phyloP scores from a whole-genome alignment of 2,888 invertebrate species.

The Pharmacophagus antenor region DNA sequence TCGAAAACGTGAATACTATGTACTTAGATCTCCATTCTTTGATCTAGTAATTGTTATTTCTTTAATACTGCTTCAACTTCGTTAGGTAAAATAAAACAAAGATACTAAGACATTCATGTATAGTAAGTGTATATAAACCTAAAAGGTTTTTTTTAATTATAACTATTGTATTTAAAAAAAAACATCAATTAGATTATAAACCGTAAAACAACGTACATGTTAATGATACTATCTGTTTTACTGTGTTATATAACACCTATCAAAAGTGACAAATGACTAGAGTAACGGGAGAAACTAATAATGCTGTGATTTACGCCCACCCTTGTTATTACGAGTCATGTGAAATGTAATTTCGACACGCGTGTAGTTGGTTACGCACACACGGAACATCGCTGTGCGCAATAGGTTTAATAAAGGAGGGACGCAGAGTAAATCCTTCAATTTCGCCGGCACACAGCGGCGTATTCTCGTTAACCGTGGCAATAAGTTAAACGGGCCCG shows the following conservation, averaged over 20 bases:
- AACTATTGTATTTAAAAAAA: not conserved
- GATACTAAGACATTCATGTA: not conserved
- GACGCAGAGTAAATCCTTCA: slow-evolving; percentile 81
- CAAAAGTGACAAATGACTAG: slow-evolving; percentile 71
- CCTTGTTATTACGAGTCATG: slow-evolving; percentile 81
- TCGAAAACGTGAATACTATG: not conserved
- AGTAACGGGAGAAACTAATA: slow-evolving; percentile 78
- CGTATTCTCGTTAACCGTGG: slow-evolving; percentile 80
- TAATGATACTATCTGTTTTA: not conserved
- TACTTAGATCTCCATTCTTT: not conserved
- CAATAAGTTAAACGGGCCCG: slow-evolving; percentile 79
- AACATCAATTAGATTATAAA: not conserved
- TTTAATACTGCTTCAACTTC: not conserved
- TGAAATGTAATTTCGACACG: slow-evolving; percentile 80
- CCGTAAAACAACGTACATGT: not conserved
- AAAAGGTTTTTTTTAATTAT: not conserved
- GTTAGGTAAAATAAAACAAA: not conserved
- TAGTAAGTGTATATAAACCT: no score
- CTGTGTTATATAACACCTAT: slow-evolving; percentile 48
- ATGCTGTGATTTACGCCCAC: slow-evolving; percentile 78
- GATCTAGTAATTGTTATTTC: not conserved
- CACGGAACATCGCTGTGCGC: slow-evolving; percentile 67
- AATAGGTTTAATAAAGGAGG: slow-evolving; percentile 81
- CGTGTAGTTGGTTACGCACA: slow-evolving; percentile 55
- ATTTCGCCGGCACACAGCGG: slow-evolving; percentile 80